phyloP scores from a whole-genome alignment of 2,888 invertebrate species.

The Lasioglossum zephyrum region DNA sequence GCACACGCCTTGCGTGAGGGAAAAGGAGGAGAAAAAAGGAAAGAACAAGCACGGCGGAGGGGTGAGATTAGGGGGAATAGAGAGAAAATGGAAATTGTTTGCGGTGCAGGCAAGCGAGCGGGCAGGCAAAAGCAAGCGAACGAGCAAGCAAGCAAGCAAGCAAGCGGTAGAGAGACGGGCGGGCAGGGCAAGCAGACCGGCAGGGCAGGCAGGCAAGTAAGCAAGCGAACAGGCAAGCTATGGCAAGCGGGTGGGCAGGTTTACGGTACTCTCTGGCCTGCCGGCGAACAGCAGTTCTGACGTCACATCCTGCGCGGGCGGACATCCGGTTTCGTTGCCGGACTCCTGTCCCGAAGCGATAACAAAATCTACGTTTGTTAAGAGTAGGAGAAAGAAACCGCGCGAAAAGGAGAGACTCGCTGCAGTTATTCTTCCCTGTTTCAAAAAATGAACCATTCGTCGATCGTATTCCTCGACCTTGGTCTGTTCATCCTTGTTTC shows the following conservation, averaged over 20 bases:
- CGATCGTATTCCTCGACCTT: not conserved
- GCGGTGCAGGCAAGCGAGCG: slow-evolving; percentile 52
- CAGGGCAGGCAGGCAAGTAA: not conserved
- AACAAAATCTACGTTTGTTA: slow-evolving; percentile 78
- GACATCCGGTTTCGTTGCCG: slow-evolving; percentile 82
- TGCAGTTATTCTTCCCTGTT: not conserved
- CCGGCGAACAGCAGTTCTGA: slow-evolving; percentile 74
- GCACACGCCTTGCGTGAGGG: not conserved
- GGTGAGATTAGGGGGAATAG: slow-evolving; percentile 9
- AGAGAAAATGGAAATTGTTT: slow-evolving; percentile 66
- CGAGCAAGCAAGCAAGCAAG: slow-evolving; percentile 38
- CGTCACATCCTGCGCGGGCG: slow-evolving; percentile 83
- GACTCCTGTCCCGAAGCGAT: slow-evolving; percentile 81
- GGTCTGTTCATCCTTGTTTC: not conserved
- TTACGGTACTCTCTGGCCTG: slow-evolving; percentile 68
- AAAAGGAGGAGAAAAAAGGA: slow-evolving; percentile 6
- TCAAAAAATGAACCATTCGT: not conserved
- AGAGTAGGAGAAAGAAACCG: slow-evolving; percentile 50
- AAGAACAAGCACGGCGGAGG: slow-evolving; percentile 8
- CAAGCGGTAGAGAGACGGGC: not conserved
- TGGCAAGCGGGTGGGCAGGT: slow-evolving; percentile 55
- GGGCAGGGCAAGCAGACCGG: not conserved
- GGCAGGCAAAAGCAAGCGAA: slow-evolving; percentile 25
- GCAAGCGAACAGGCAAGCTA: not conserved
- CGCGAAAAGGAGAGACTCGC: slow-evolving; percentile 11